A percentile compares a stretch with the other conserved stretches of the same genome.
These are phyloP conservation scores for Illadopsis cleaveri DNA, from an alignment of 2,113 vertebrate species.

Conservation along the genomic window DNA sequence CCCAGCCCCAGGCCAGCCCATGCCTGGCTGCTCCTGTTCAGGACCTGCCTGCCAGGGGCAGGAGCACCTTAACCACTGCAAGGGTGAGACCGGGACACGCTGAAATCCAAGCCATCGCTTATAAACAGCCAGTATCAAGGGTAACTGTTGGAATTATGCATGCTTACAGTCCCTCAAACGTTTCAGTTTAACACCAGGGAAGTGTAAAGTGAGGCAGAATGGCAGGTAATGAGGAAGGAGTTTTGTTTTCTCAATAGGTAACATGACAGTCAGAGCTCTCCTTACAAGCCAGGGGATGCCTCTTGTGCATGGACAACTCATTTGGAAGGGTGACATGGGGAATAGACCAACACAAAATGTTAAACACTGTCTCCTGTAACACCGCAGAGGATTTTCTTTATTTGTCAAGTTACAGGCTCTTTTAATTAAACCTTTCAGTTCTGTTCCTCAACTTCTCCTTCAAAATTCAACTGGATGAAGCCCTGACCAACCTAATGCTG, in stretches of 20 bases:
- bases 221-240: background rate
- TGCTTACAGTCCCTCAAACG: background rate
- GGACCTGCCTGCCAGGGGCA: background rate
- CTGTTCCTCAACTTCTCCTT: background rate
- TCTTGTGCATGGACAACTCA: background rate
- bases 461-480: background rate
- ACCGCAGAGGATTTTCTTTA: background rate
- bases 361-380: background rate
- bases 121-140: background rate
- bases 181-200: background rate
- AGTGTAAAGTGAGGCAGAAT: background rate
- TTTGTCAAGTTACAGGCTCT: background rate
- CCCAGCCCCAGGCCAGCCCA: background rate
- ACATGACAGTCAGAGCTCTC: background rate
- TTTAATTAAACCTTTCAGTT: background rate
- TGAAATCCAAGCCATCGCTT: background rate
- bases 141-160: background rate
- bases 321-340: background rate
- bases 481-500: background rate
- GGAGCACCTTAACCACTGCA: background rate
- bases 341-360: background rate
- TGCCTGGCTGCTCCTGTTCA: background rate
- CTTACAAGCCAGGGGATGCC: background rate
- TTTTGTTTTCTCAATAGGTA: background rate
- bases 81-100: rapidly evolving